Conservation (phyloP, 1,140 invertebrate species). For the Amphibalanus amphitrite region DNA sequence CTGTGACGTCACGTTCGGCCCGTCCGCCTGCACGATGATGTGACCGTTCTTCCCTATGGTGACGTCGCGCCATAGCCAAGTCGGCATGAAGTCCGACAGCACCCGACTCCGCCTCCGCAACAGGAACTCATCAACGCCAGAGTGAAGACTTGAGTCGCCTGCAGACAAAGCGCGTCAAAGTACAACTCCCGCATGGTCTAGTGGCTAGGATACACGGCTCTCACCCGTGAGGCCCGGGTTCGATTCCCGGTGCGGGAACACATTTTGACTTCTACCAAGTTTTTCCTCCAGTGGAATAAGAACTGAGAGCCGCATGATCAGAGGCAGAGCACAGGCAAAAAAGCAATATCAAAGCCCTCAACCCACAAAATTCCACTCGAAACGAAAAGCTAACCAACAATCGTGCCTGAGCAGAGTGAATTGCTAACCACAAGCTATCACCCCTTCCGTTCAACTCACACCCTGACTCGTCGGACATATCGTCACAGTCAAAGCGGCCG, state of each 20-base stretch:
- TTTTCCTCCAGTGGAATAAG: no score
- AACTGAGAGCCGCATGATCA: no score
- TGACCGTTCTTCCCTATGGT: neutral
- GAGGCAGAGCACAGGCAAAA: no score
- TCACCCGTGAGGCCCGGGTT: conserved; percentile 20
- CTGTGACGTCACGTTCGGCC: neutral
- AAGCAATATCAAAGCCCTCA: no score
- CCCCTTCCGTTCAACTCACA: neutral
- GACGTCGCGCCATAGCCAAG: neutral
- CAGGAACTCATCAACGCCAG: neutral
- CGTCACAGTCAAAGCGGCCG: neutral
- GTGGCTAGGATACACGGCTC: conserved; percentile 20
- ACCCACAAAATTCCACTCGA: no score
- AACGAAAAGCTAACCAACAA: no score
- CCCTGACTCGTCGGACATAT: neutral
- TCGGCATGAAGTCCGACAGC: neutral
- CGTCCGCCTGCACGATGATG: neutral
- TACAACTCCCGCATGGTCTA: conserved; percentile 18
- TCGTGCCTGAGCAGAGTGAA: no score
- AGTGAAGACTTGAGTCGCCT: neutral
- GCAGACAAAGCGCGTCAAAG: neutral
- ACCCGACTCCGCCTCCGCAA: neutral
- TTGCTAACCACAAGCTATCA: no score
- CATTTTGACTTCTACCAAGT: no score
- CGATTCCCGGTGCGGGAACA: conserved; percentile 20